These are phyloP conservation scores for Indri indri DNA, from an alignment of 2,113 vertebrate genomes.

Conservation along the genomic window DNA sequence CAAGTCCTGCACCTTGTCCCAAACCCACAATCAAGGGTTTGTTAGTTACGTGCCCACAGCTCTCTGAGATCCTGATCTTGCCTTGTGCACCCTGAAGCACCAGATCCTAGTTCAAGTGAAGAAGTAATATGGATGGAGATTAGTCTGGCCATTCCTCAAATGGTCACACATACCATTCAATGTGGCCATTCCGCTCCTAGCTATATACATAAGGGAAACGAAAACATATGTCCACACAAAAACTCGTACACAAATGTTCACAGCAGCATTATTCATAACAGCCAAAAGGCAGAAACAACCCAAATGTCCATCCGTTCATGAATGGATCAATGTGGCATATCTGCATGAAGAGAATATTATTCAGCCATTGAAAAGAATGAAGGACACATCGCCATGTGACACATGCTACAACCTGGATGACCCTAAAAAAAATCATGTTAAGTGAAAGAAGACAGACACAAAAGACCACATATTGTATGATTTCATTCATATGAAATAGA, in stretches of 20 bases:
- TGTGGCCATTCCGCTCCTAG: neutral
- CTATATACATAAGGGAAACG: fast-evolving
- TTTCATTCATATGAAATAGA: neutral
- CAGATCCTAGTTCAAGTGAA: neutral
- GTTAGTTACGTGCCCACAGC: neutral
- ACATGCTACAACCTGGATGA: neutral
- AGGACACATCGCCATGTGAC: neutral
- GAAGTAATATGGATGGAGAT: neutral
- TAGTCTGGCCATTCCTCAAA: neutral
- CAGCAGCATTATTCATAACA: fast-evolving
- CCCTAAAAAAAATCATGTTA: neutral
- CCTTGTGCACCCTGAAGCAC: neutral
- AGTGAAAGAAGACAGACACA: neutral
- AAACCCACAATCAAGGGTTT: neutral
- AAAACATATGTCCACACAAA: neutral
- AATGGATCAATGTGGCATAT: neutral
- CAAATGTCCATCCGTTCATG: neutral
- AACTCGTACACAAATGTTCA: too few species aligned
- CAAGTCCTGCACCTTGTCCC: neutral
- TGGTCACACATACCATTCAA: fast-evolving
- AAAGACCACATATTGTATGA: neutral
- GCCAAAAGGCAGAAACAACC: neutral
- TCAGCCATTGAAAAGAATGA: too few species aligned
- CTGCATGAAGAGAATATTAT: neutral
- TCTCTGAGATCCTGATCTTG: neutral